Base-by-base conservation (phyloP, 2,113 vertebrate genomes). In the Tupaia chinensis region DNA sequence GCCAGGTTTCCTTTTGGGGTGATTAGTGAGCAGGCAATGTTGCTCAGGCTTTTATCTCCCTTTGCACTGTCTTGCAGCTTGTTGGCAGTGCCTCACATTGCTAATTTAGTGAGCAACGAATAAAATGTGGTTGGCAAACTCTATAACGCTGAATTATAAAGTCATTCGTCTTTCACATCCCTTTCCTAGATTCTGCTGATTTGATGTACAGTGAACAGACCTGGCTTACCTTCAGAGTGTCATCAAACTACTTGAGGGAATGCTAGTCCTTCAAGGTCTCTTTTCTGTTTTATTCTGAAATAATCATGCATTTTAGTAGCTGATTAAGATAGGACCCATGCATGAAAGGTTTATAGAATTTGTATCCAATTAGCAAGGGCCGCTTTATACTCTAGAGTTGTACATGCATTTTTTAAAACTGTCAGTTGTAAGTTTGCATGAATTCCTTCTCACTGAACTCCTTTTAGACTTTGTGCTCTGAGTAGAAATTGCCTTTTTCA, bases 401-500 rank as follows among this genome's bases (percentile, higher is more conserved):
- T 69, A 88, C 23, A 72, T 76, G 2, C 29, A 27, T 90, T 89
- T 74, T 88, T 77, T 90, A 8, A 13, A 89, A 63, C 60, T 73
- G 70, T 73, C n/a, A 86, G 72, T 32, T n/a, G 5, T 88, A 90
- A 88, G 2, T 93, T 94, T 93, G 20, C 60, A 74, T 69, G 53
- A n/a, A 79, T 87, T 87, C 25, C 78, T 85, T 86, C 70, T 58
- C 60, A 93, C 65, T 95, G 58, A 83, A 82, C 29, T 91, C 70
- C 70, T 91, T 94, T 94, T 29, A 82, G 83, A 80, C 32, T 95
- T 94, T 89, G 72, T 91, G 25, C 74, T 91, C 91, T 32, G 58
- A 73, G 72, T 92, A 94, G 69, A 96, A 95, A 96, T 20, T 74
- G 25, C 60, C 87, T 63, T 94, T 94, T 95, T 68, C 13, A 84